Base-by-base conservation (phyloP, 2,797 vertebrate species). In the Borostomias antarcticus region DNA sequence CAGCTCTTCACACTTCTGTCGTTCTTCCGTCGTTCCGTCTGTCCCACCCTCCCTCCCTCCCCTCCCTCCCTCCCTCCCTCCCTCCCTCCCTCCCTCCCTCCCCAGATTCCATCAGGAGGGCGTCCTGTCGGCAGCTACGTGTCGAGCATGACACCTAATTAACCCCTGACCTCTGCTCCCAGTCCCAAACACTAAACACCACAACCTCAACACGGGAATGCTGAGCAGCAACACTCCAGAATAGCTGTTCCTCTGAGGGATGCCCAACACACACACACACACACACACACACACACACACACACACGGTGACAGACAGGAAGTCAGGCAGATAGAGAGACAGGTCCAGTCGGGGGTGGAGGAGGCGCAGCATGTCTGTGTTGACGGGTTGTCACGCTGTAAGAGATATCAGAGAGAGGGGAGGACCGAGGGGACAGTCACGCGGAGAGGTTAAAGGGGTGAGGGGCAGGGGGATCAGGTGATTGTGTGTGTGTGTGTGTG, bases 401-500 rank as follows among this genome's bases (percentile, higher is more conserved):
- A 81, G 77, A 73, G 81, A 80, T 75, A 82, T 77, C 73, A 30
- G 76, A 61, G 47, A 8, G 68, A 70, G 58, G 62, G 76, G 72
- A 15, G 66, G 76, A 80, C 68, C 75, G 70, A 86, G 80, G 76
- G 21, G 62, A 76, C 69, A 82, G 78, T 85, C 79, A 80, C 72
- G 76, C 52, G 26, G 74, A 62, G 54, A 51, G 32, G 25, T 56
- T 7, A 28, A 9, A 45, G 69, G 75, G 81, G 74, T 74, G 17
- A n/a, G 40, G 40, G 40, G 15, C 32, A 7, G 65, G 57, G 28
- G 70, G 76, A 78, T 83, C 64, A 83, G 71, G 79, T 77, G 83
- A 76, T 68, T 74, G 59, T 63, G 40, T 50, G 30, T 43, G 45
- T 30, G 25, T 68, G 76, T 58, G 33, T 59, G n/a, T n/a, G 50